phyloP scores from a whole-genome alignment of 1,140 invertebrate species.

The Solen grandis region DNA sequence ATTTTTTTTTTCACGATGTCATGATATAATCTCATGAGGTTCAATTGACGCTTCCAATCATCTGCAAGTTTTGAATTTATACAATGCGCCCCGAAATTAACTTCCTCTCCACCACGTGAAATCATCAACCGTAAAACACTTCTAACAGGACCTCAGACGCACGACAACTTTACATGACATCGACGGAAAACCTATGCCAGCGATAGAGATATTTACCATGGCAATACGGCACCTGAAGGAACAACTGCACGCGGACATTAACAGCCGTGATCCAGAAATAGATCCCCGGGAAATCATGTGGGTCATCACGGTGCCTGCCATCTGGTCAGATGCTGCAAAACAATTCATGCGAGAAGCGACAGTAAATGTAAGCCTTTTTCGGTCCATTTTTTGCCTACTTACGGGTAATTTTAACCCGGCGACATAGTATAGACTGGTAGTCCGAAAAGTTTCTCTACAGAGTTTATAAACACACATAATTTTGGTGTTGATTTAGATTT shows the following conservation, averaged over 20 bases:
- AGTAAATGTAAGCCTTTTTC: slow-evolving; percentile 16
- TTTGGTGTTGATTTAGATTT: no score
- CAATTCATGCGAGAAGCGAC: slow-evolving; percentile 51
- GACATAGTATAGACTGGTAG: no score
- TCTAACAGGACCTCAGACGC: slow-evolving; percentile 14
- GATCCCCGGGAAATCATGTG: slow-evolving; percentile 18
- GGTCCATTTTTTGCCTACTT: no score
- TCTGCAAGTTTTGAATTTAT: no score
- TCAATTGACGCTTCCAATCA: no score
- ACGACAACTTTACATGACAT: slow-evolving; percentile 25
- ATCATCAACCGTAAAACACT: not conserved
- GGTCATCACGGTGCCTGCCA: slow-evolving; percentile 50
- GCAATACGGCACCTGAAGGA: slow-evolving; percentile 7
- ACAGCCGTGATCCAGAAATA: slow-evolving; percentile 2
- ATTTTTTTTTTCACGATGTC: no score
- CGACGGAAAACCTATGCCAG: slow-evolving; percentile 36
- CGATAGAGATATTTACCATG: slow-evolving; percentile 31
- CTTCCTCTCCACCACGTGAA: no score
- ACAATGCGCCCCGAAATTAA: no score
- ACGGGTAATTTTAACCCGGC: no score
- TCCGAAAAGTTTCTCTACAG: no score
- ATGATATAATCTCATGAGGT: no score
- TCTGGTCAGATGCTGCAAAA: slow-evolving; percentile 53
- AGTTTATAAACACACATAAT: no score
- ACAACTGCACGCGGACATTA: slow-evolving; percentile 10